Conservation (phyloP, 35 echinoderm and acorn worm species). For the Anneissia japonica region DNA sequence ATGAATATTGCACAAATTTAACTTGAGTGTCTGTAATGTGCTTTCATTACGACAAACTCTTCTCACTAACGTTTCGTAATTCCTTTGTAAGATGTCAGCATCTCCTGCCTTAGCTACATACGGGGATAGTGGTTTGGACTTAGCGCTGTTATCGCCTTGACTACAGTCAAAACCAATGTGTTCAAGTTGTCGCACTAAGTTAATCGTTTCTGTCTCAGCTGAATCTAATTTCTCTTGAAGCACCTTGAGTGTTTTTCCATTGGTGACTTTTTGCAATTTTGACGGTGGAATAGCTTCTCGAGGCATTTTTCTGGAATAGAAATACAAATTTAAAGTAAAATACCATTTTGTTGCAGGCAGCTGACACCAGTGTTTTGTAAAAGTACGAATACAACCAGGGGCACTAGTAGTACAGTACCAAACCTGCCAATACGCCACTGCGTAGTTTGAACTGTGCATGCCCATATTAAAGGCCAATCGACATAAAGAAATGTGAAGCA, state of each 20-base stretch:
- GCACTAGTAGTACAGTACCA: too few relatives aligned
- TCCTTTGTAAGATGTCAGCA: conserved; percentile 37
- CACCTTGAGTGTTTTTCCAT: neutral
- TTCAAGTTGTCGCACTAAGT: conserved; percentile 51
- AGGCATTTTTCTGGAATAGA: neutral
- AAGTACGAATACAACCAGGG: too few relatives aligned
- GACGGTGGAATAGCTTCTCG: neutral
- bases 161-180: conserved; percentile 38
- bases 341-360: too few relatives aligned
- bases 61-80: conserved; percentile 61
- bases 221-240: conserved; percentile 71
- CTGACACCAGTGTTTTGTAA: too few relatives aligned
- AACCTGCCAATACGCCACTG: too few relatives aligned
- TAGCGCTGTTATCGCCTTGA: neutral
- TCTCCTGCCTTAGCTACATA: conserved; percentile 35
- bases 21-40: conserved; percentile 71
- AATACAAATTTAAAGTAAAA: too few relatives aligned
- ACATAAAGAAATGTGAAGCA: too few relatives aligned
- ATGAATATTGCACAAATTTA: conserved; percentile 68
- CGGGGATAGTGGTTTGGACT: conserved; percentile 20
- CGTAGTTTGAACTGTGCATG: too few relatives aligned
- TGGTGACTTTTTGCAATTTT: neutral
- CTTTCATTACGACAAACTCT: conserved; percentile 79
- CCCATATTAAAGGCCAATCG: too few relatives aligned
- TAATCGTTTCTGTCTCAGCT: conserved; percentile 66